These are phyloP conservation scores for Chunga burmeisteri DNA, from an alignment of 2,113 vertebrate species.

Conservation along the genomic window DNA sequence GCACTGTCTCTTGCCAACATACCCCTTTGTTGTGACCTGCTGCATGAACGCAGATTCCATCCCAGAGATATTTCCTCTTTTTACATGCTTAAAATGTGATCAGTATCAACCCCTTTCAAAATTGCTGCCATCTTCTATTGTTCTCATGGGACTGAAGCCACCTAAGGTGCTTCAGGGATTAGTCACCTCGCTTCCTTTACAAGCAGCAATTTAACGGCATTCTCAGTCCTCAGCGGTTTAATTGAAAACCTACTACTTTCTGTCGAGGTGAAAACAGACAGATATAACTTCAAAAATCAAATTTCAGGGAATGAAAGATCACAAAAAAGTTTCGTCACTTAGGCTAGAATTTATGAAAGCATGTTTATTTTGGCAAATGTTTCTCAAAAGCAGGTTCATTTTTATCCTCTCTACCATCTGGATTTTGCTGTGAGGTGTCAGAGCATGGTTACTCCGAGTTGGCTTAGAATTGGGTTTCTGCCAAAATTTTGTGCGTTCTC, in stretches of 20 bases:
- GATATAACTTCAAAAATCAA: not conserved
- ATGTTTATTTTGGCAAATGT: constrained; percentile 15
- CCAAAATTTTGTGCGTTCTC: not conserved
- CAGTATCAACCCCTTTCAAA: not conserved
- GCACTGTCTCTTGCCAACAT: not conserved
- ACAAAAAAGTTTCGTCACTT: not conserved
- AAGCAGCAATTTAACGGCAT: not conserved
- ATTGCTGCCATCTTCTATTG: not conserved
- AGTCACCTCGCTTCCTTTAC: not conserved
- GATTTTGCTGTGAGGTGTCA: constrained; percentile 19
- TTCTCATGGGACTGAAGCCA: not conserved
- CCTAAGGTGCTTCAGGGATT: not conserved
- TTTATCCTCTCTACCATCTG: not conserved
- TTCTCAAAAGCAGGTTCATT: constrained; percentile 17
- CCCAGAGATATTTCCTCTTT: not conserved
- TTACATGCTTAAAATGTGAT: not conserved
- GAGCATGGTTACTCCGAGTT: not conserved
- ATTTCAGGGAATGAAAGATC: not conserved
- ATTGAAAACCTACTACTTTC: not conserved
- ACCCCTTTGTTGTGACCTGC: not conserved
- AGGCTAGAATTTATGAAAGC: not conserved
- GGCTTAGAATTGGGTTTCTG: not conserved
- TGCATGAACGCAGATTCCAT: not conserved
- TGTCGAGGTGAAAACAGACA: not conserved
- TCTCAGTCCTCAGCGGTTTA: not conserved